Percentiles rank a stretch among this genome's conserved stretches.
Evolutionary conservation across 2,797 vertebrate species (phyloP).

Genomic region (Bufotes viridis): DNA sequence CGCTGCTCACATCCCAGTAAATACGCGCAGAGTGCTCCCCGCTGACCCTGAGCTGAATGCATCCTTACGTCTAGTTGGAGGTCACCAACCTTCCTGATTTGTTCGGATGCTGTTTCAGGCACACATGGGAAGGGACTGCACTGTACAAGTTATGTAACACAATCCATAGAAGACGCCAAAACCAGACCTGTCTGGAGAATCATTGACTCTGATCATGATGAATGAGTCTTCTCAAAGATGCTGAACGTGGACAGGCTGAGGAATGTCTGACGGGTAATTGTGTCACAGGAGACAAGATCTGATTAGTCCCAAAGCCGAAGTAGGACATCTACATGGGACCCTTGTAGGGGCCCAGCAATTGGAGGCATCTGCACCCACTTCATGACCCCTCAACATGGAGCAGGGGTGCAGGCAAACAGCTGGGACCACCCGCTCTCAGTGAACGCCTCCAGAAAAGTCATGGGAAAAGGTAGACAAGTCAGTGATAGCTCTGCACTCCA

Average conservation of each 20-base stretch:
- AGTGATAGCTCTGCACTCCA: too few relatives aligned
- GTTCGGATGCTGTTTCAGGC: not conserved
- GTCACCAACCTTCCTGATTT: slow-evolving; percentile 5
- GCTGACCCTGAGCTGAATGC: not conserved
- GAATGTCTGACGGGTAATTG: not conserved
- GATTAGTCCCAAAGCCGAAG: not conserved
- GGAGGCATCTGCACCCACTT: not conserved
- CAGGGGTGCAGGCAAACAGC: too few relatives aligned
- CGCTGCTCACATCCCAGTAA: not conserved
- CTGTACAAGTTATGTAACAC: not conserved
- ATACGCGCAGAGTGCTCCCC: not conserved
- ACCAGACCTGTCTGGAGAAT: slow-evolving; percentile 10
- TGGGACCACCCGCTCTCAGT: too few relatives aligned
- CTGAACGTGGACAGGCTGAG: not conserved
- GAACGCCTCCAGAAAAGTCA: too few relatives aligned
- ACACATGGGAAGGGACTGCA: not conserved
- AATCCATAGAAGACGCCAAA: not conserved
- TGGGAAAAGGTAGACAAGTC: too few relatives aligned
- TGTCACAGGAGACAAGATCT: not conserved
- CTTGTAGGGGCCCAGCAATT: not conserved
- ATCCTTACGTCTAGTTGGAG: not conserved
- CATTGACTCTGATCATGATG: slow-evolving; percentile 16
- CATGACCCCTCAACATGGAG: not conserved
- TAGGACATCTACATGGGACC: not conserved
- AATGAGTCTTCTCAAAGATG: not conserved